phyloP scores from a whole-genome alignment of 2,888 invertebrate species.

The Ormyrus nitidulus region DNA sequence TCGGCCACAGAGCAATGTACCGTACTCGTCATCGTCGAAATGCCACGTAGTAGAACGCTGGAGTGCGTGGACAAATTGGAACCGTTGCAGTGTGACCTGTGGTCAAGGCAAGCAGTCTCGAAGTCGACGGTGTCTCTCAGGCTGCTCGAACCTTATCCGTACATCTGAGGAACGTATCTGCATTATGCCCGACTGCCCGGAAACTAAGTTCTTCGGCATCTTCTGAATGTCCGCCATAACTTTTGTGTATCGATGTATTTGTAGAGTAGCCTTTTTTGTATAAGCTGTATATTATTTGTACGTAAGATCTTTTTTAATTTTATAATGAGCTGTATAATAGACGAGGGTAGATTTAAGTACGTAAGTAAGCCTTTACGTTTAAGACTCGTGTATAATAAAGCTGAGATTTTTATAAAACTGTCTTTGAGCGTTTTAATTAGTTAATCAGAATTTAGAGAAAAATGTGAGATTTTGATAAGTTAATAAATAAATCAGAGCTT shows the following conservation, averaged over 20 bases:
- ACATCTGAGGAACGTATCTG: slow-evolving; percentile 78
- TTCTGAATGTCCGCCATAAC: slow-evolving; percentile 54
- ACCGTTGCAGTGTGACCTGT: slow-evolving; percentile 81
- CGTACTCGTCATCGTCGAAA: neutral
- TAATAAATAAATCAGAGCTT: no score
- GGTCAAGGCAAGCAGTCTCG: slow-evolving; percentile 80
- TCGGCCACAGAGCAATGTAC: neutral
- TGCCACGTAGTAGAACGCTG: neutral
- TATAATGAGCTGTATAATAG: neutral
- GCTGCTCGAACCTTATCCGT: slow-evolving; percentile 74
- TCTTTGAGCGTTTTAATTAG: neutral
- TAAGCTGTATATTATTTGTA: neutral
- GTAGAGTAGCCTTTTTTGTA: neutral
- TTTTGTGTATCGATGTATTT: neutral
- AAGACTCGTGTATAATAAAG: no score
- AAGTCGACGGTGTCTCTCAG: slow-evolving; percentile 77
- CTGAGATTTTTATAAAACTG: neutral
- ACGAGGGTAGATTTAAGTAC: no score
- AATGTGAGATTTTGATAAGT: neutral
- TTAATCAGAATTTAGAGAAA: neutral
- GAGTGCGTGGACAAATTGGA: slow-evolving; percentile 79
- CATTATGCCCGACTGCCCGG: slow-evolving; percentile 76
- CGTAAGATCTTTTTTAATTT: neutral
- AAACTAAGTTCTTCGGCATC: slow-evolving; percentile 68
- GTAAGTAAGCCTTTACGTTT: no score